These are phyloP conservation scores for Bos javanicus DNA, from an alignment of 2,113 vertebrate species.

Conservation along the genomic window DNA sequence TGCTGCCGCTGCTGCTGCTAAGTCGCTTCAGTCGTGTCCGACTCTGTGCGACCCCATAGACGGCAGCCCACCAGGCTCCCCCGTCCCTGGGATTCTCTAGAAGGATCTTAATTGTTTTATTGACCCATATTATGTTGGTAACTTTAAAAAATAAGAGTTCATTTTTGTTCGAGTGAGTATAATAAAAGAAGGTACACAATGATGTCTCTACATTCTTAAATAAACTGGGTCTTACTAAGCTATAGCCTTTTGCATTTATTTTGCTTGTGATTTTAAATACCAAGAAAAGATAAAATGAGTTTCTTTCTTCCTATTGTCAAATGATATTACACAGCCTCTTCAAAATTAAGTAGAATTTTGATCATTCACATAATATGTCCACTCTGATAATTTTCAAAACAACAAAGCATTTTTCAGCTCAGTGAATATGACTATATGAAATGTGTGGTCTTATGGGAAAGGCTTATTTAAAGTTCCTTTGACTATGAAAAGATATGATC, in stretches of 20 bases:
- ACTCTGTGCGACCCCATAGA: too few species aligned
- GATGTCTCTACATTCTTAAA: background rate
- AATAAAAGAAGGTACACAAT: background rate
- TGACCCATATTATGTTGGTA: background rate
- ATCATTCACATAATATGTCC: background rate
- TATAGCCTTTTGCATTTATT: background rate
- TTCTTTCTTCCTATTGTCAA: background rate
- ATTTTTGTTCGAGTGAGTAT: background rate
- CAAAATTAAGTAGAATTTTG: conserved; percentile 8
- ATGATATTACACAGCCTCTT: background rate
- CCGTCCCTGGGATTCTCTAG: background rate
- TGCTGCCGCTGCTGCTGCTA: too few species aligned
- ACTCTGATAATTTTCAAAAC: conserved; percentile 29
- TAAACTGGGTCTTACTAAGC: background rate
- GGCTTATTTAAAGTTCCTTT: conserved; percentile 54
- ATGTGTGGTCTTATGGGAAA: background rate
- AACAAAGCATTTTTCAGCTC: conserved; percentile 16
- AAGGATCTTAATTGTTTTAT: background rate
- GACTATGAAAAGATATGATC: conserved; percentile 52
- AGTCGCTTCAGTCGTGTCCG: too few species aligned
- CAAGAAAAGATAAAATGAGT: background rate
- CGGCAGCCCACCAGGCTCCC: too few species aligned
- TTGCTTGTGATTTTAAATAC: background rate
- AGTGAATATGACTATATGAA: background rate
- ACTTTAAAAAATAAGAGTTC: background rate